Base-by-base conservation (phyloP, 2,797 vertebrate species). In the Myripristis jacobus region DNA sequence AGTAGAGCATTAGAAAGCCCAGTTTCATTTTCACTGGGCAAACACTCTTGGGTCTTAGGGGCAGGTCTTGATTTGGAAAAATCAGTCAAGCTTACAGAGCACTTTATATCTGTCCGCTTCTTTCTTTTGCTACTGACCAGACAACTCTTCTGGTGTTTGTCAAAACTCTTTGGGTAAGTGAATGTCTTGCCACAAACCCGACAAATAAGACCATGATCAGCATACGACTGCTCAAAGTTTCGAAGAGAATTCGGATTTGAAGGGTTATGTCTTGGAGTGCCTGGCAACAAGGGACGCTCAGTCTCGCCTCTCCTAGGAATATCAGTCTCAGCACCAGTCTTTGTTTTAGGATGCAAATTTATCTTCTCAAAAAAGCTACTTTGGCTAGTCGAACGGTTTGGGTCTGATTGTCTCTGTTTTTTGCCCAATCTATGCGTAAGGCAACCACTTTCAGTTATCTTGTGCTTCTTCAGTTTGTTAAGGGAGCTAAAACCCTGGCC, bases 131-230 rank as follows among this genome's bases (percentile, higher is more conserved):
- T n/a, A 16, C 36, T 6, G 18, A 53, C 36, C 19, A 41, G 27
- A 56, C 75, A 81, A 3, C 24, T 59, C 53, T 34, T 79, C 63
- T 75, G 74, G 43, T 88, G 80, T 80, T 81, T 69, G 13, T 78
- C 52, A 38, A 50, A 76, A 27, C 69, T 69, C 44, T 69, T 73
- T 12, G 1, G 25, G 57, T 77, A 65, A 36, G 60, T 75, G 50
- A 53, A 80, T 58, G 53, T 60, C 41, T 71, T 77, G 29, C 55
- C 38, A 55, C 79, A 80, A 15, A 46, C 15, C 13, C 0, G 18
- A 44, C 73, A 85, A 48, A 72, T 50, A 8, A 80, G 63, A 66
- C 47, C 34, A 9, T 2, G 25, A 19, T 66, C 55, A 3, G 27
- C 38, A 46, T 60, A 25, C 25, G 25, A 41, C 24, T 18, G 44